Conservation (phyloP, 2,888 invertebrate species). For the Tachina grossa region DNA sequence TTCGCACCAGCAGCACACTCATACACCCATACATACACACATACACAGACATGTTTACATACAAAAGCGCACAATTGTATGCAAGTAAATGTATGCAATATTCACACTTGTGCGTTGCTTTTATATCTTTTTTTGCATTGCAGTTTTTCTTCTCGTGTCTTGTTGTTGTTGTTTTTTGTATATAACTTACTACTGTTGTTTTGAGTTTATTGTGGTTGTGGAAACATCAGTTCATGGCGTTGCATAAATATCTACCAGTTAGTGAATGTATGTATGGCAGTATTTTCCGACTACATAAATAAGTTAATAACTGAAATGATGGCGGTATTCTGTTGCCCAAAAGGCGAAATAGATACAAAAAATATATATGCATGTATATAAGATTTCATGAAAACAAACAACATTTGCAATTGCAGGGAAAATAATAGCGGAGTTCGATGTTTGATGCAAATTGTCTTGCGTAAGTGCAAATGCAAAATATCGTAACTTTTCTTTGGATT, state of each 20-base stretch:
- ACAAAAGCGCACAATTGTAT: constrained; percentile 20
- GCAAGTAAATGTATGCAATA: constrained; percentile 61
- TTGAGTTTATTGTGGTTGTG: constrained; percentile 54
- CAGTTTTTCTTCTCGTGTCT: constrained; percentile 14
- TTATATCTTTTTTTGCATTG: constrained; percentile 9
- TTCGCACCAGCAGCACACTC: neutral
- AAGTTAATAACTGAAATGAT: constrained; percentile 4
- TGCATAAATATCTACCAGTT: constrained; percentile 41
- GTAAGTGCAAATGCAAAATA: too few relatives aligned
- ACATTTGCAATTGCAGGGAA: too few relatives aligned
- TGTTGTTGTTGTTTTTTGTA: neutral
- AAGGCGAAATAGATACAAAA: too few relatives aligned
- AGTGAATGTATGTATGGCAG: neutral
- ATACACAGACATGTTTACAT: neutral
- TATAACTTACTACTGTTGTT: constrained; percentile 27
- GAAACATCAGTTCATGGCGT: constrained; percentile 54
- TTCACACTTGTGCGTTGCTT: constrained; percentile 61
- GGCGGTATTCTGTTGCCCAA: neutral
- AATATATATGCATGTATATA: too few relatives aligned
- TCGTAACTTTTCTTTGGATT: too few relatives aligned
- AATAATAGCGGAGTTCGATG: too few relatives aligned
- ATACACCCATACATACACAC: neutral
- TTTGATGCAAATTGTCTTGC: too few relatives aligned
- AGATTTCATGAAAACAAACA: too few relatives aligned
- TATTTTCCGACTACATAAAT: neutral